Conservation (phyloP, 2,113 vertebrate species). For the Sitta europaea region DNA sequence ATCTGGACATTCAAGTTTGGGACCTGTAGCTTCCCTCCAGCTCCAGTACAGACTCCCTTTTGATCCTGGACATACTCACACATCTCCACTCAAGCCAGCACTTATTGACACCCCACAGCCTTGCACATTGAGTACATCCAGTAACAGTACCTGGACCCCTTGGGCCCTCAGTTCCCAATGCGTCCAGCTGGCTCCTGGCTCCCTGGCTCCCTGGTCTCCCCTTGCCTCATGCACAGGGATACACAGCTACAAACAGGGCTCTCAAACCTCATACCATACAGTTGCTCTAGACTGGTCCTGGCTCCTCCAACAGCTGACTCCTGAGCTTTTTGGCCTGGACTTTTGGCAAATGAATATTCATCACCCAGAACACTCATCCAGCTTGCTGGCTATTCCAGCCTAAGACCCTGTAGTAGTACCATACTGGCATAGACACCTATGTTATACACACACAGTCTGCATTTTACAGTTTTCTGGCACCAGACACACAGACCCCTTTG, state of each 20-base stretch:
- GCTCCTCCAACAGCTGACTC: not conserved
- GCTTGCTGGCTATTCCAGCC: not conserved
- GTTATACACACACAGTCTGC: not conserved
- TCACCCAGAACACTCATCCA: not conserved
- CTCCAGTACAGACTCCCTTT: not conserved
- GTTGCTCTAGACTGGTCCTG: not conserved
- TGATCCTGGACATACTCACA: not conserved
- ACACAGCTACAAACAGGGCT: not conserved
- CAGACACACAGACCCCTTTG: not conserved
- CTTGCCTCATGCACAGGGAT: not conserved
- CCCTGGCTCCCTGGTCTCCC: not conserved
- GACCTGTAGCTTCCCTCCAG: not conserved
- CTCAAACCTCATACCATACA: not conserved
- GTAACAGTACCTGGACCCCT: not conserved
- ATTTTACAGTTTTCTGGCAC: not conserved
- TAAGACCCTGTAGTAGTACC: not conserved
- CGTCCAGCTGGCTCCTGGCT: not conserved
- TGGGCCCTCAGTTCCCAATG: not conserved
- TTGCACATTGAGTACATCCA: not conserved
- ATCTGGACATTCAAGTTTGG: not conserved
- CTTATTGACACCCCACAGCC: not conserved
- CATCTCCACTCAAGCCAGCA: not conserved
- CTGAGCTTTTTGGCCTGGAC: not conserved
- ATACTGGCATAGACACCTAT: not conserved
- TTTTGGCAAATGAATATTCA: not conserved